Evolutionary conservation across 2,113 vertebrate genomes (phyloP).

Genomic region (Dasypus novemcinctus): DNA sequence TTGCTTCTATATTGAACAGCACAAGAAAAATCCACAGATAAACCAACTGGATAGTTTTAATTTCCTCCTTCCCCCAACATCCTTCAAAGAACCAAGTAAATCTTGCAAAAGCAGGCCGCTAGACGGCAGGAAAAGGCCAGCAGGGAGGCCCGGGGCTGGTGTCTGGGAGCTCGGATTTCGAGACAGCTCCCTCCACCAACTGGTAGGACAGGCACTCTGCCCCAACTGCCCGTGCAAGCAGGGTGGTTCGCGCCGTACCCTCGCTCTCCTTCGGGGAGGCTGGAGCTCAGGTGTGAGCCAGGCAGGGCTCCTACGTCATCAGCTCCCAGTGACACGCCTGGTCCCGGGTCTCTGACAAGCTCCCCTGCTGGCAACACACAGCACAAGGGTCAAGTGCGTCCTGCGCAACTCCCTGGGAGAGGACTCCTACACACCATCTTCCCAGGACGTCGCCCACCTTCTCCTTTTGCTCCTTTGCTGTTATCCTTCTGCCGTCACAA

Average conservation of each 20-base stretch:
- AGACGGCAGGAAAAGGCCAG: too few species aligned
- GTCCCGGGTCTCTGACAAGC: not conserved
- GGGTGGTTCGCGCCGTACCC: accelerated
- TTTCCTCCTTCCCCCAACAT: not conserved
- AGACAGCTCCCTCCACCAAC: not conserved
- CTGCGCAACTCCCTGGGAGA: too few species aligned
- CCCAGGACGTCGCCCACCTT: not conserved
- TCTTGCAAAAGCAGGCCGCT: not conserved
- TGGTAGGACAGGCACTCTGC: not conserved
- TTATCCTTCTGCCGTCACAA: not conserved
- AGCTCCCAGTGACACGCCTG: not conserved
- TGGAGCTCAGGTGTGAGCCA: not conserved
- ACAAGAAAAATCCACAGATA: not conserved
- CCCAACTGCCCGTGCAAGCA: not conserved
- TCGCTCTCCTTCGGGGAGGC: not conserved
- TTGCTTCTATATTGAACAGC: not conserved
- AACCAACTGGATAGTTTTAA: not conserved
- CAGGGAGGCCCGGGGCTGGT: not conserved
- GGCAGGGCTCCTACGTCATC: accelerated
- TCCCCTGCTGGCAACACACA: not conserved
- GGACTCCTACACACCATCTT: accelerated
- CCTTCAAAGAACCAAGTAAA: not conserved
- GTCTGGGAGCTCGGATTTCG: accelerated
- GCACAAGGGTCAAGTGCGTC: accelerated
- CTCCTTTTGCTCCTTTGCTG: not conserved